phyloP scores from a whole-genome alignment of 2,888 invertebrate species.

The Phlogophora meticulosa region DNA sequence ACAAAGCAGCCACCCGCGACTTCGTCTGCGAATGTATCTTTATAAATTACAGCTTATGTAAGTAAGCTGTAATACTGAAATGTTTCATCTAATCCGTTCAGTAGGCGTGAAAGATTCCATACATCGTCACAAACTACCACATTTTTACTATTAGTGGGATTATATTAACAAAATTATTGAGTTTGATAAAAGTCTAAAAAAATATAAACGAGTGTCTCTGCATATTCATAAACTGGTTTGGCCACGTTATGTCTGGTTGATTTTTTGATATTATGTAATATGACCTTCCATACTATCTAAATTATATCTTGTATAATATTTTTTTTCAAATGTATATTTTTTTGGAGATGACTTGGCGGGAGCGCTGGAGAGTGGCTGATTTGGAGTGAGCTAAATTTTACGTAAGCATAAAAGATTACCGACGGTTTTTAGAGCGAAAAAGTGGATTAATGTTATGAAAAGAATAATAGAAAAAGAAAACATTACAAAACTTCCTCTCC shows the following conservation, averaged over 20 bases:
- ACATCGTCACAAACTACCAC: too few species aligned
- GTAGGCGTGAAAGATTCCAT: too few species aligned
- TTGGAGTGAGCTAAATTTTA: neutral
- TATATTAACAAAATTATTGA: neutral
- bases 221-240: conserved; percentile 23
- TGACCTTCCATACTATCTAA: neutral
- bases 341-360: neutral
- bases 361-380: neutral
- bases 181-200: neutral
- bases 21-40: too few species aligned
- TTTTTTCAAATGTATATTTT: neutral
- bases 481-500: too few species aligned
- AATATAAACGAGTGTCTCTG: neutral
- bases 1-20: too few species aligned
- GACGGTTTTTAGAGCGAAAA: neutral
- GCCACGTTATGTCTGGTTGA: neutral
- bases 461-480: too few species aligned
- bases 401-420: neutral
- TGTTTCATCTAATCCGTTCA: too few species aligned
- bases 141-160: too few species aligned
- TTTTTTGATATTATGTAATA: conserved; percentile 18
- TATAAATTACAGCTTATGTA: too few species aligned
- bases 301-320: neutral
- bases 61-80: too few species aligned
- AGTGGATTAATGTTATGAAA: neutral